Evolutionary conservation across 92 coral and sea anemone genomes (phyloP), one percentile per base, ranked within the genome.

Genomic region (Desmophyllum pertusum): DNA sequence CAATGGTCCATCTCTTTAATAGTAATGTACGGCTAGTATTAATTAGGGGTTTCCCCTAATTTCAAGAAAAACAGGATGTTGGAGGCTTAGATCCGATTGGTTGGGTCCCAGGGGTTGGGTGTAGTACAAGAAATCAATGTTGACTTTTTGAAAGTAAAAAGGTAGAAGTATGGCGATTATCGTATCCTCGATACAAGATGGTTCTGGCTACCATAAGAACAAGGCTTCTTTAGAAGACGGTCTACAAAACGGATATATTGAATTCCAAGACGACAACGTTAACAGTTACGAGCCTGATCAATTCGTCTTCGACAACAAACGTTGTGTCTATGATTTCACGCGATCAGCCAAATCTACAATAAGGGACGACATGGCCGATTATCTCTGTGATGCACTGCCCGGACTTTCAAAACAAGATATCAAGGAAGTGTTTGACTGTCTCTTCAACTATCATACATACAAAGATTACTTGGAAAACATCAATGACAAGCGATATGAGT

Each of bases 151-250:
- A n/a, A n/a, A n/a, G n/a, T n/a, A n/a, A n/a, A n/a, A n/a, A n/a
- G n/a, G n/a, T n/a, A n/a, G n/a, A 45, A 53, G 27, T 0, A 53
- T 53, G 62, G 62, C 62, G 17, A 53, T 73, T 5, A 73, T 73
- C 78, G 21, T 73, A 48, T 48, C 53, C 41, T 73, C 78, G 29
- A 50, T 50, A 17, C 40, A 52, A 52, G 78, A 73, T 19, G 6
- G 18, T 72, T 46, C 48, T 73, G 23, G 57, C 10, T 73, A 41
- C 63, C 48, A 46, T 42, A 37, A 73, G 63, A 48, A 73, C 63
- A 41, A 48, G 62, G 35, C 1, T 36, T 73, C 0, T 48, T 73
- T 77, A 77, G 23, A 25, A 37, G 42, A 57, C 21, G 52, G 50
- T 13, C 0, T 77, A 37, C 5, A 6, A 43, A 14, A 59, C 1